These are phyloP conservation scores for Thryonomys swinderianus DNA, from an alignment of 2,113 vertebrate genomes.

Conservation along the genomic window DNA sequence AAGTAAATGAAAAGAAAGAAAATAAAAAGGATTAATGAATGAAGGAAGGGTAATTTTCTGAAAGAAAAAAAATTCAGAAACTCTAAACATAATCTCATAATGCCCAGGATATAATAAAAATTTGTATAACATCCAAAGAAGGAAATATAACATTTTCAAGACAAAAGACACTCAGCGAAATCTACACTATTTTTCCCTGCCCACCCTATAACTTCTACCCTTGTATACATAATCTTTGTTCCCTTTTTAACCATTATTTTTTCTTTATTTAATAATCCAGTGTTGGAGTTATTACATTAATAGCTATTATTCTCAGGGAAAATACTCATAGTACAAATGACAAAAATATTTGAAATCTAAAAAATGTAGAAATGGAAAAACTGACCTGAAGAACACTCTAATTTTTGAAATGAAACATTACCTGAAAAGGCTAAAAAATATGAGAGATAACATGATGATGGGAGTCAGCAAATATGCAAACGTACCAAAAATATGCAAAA, in stretches of 20 bases:
- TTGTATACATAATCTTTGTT: no score
- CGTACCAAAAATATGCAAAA: background rate
- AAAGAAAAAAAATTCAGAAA: background rate
- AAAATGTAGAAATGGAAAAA: background rate
- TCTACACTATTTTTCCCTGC: no score
- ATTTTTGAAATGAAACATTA: background rate
- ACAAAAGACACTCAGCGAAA: background rate
- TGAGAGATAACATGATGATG: background rate
- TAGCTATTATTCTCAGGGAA: background rate
- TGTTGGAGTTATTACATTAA: background rate
- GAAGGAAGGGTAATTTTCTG: background rate
- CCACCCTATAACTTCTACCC: no score
- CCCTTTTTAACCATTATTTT: no score
- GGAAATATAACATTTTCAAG: background rate
- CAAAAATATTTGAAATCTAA: background rate
- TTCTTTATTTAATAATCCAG: background rate
- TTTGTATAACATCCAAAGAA: background rate
- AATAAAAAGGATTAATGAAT: background rate
- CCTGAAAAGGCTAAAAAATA: background rate
- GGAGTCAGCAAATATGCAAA: background rate
- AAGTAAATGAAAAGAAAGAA: rapidly evolving
- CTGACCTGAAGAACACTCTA: background rate
- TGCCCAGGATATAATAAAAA: background rate
- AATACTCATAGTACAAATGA: background rate
- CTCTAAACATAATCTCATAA: background rate